Conservation (phyloP, 2,113 vertebrate species). For the Empidonax alnorum region DNA sequence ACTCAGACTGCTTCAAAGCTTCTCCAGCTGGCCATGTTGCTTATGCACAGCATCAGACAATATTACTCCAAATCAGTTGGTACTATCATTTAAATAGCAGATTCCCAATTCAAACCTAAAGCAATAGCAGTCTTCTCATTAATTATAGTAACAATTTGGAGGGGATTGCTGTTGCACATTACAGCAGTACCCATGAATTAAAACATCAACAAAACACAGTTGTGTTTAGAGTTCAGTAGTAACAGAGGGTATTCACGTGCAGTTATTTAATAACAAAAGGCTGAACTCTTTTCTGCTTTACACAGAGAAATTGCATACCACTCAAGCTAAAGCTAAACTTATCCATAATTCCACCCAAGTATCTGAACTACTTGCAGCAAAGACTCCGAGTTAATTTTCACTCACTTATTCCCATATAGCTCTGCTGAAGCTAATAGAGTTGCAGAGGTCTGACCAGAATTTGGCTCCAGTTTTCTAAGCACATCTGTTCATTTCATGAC, state of each 20-base stretch:
- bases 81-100: slow-evolving; percentile 4
- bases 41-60: neutral
- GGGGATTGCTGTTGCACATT: neutral
- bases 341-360: neutral
- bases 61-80: neutral
- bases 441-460: neutral
- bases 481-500: neutral
- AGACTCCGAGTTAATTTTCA: neutral
- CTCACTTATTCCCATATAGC: neutral
- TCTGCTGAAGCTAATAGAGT: neutral
- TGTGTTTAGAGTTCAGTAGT: neutral
- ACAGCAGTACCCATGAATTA: neutral
- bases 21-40: slow-evolving; percentile 20
- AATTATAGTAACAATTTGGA: slow-evolving; percentile 6
- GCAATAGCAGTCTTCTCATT: neutral
- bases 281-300: neutral
- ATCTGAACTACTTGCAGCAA: neutral
- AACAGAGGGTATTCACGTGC: neutral
- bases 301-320: neutral
- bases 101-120: slow-evolving; percentile 4
- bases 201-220: neutral
- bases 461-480: neutral
- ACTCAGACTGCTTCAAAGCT: neutral
- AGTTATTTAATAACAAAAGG: neutral
- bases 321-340: neutral